Conservation (phyloP, 1,140 invertebrate genomes). For the Nomia melanderi region DNA sequence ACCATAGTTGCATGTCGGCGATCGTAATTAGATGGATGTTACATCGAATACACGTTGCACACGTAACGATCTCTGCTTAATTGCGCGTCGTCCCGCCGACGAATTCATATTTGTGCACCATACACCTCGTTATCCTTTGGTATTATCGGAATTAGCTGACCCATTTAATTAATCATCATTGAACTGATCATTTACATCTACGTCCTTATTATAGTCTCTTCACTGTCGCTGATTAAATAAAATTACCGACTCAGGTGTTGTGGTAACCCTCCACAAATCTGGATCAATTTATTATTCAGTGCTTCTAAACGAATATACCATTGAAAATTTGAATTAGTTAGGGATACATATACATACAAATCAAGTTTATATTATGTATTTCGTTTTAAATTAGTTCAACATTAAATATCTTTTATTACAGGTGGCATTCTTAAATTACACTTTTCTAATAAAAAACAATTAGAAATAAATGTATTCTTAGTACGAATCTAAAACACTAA, state of each 20-base stretch:
- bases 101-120: constrained; percentile 23
- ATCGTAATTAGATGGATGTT: constrained; percentile 30
- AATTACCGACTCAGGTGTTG: not conserved
- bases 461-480: no score
- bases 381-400: no score
- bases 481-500: no score
- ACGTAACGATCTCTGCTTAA: constrained; percentile 20
- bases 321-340: no score
- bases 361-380: no score
- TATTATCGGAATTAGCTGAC: constrained; percentile 13
- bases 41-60: not conserved
- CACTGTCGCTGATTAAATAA: no score
- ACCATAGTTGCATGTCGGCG: no score
- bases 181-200: not conserved
- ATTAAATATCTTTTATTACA: no score
- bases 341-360: no score
- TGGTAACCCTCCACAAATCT: not conserved
- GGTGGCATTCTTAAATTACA: no score
- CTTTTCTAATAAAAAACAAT: no score
- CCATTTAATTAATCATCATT: constrained; percentile 26
- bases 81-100: constrained; percentile 5
- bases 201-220: not conserved
- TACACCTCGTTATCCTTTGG: constrained; percentile 14
- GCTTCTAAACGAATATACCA: no score
- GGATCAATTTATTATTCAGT: not conserved